Base-by-base conservation (phyloP, 2,888 invertebrate genomes). In the Aphelenchoides bicaudatus region DNA sequence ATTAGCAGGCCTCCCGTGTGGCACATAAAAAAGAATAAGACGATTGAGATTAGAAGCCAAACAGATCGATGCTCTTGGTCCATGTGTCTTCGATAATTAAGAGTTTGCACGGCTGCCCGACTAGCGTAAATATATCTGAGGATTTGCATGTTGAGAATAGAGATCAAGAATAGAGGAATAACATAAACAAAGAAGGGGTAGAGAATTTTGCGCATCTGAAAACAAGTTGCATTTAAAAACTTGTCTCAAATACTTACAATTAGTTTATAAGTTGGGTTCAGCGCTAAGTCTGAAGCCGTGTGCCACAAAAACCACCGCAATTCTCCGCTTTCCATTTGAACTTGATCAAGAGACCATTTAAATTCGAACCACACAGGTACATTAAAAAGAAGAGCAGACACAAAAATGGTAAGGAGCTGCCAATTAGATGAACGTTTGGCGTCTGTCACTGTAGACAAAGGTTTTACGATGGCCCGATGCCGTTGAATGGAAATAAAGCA, bases 1-100 rank as follows among this genome's bases (percentile, higher is more conserved):
- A 73, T 68, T 5, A 71, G 62, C 25, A 77, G 59, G 43, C 77
- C 77, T 38, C 76, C 73, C 6, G 78, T 78, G 53, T 78, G 78
- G 53, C 78, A 78, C 30, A 70, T 34, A 39, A 78, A 75, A 62
- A 78, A 78, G 27, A 73, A 62, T 13, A 72, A 59, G 21, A 78
- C 75, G 31, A 78, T 75, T 4, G 76, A 70, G 27, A 78, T 73
- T 21, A 78, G 64, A 8, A 78, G 65, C 39, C 68, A 70, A n/a
- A 75, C 71, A 0, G 75, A 71, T 13, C 78, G 66, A 6, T 68
- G 57, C 59, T 74, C 70, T 38, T 61, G 55, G 16, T 60, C 72
- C 56, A 68, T 58, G 16, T 70, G 51, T 27, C 63, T 39, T 16
- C 56, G 49, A 54, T 72, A 67, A 21, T 68, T 61, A 34, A 62